phyloP scores from a whole-genome alignment of 2,888 invertebrate genomes.

The Ectropis crepuscularia region DNA sequence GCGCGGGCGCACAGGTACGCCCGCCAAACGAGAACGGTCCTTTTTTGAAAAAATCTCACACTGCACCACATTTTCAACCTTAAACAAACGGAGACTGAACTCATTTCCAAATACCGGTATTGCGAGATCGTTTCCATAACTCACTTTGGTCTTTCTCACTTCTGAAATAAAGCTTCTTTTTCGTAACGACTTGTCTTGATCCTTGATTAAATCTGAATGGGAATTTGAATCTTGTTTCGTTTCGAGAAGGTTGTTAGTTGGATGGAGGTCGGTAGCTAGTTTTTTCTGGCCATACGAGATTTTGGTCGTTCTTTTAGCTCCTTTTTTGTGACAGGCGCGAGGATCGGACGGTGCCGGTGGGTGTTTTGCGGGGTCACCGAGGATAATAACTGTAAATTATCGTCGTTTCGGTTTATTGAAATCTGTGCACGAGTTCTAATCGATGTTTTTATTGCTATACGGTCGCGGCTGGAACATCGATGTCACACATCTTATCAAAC shows the following conservation, averaged over 20 bases:
- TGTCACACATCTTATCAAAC: conserved; percentile 10
- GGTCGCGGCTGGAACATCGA: conserved; percentile 22
- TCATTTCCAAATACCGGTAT: conserved; percentile 47
- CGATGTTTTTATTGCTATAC: conserved; percentile 55
- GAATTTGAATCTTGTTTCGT: conserved; percentile 11
- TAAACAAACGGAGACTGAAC: conserved; percentile 47
- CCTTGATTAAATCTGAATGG: background rate
- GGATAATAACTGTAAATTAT: conserved; percentile 85
- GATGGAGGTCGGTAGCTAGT: conserved; percentile 45
- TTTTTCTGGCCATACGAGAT: conserved; percentile 79
- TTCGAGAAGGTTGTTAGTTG: conserved; percentile 54
- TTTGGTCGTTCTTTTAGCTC: conserved; percentile 71
- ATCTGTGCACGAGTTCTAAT: conserved; percentile 75
- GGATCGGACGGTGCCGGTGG: conserved; percentile 77
- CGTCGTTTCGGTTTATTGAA: conserved; percentile 80
- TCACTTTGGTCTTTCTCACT: conserved; percentile 82
- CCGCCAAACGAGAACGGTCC: conserved; percentile 82
- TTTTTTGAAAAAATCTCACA: conserved; percentile 65
- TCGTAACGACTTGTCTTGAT: conserved; percentile 52
- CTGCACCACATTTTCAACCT: conserved; percentile 50
- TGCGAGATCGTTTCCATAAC: conserved; percentile 69
- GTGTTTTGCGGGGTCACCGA: conserved; percentile 83
- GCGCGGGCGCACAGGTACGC: conserved; percentile 81
- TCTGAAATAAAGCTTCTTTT: conserved; percentile 83
- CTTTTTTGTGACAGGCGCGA: conserved; percentile 77